phyloP scores from a whole-genome alignment of 1,140 invertebrate species.

The Lamellibrachia luymesi region DNA sequence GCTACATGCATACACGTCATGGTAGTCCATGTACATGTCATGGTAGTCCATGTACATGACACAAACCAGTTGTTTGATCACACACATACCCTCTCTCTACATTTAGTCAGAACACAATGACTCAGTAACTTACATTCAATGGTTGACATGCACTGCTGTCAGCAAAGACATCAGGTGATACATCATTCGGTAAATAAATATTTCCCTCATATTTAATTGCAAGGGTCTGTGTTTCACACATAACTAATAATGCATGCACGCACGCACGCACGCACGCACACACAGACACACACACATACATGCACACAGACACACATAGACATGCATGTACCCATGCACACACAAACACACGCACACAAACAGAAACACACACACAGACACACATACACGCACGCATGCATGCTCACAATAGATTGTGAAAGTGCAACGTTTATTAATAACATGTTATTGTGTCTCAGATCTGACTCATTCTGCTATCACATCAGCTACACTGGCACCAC shows the following conservation, averaged over 20 bases:
- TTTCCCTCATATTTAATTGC: too few species aligned
- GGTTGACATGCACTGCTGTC: neutral
- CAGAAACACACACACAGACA: neutral
- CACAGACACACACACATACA: too few species aligned
- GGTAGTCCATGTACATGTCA: too few species aligned
- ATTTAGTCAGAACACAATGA: neutral
- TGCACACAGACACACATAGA: neutral
- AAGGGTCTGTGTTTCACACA: too few species aligned
- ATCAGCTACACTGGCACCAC: neutral
- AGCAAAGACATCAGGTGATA: too few species aligned
- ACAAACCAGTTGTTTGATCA: neutral
- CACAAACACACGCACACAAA: neutral
- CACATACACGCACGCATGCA: neutral
- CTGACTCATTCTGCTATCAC: too few species aligned
- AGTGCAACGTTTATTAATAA: neutral
- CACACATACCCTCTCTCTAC: neutral
- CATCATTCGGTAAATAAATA: too few species aligned
- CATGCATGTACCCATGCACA: neutral
- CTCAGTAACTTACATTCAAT: neutral
- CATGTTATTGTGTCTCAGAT: neutral
- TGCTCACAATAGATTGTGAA: neutral
- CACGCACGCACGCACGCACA: too few species aligned
- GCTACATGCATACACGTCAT: too few species aligned
- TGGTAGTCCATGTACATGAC: too few species aligned
- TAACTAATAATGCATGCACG: too few species aligned